Evolutionary conservation across 37 sponge, comb jelly and placozoan species (phyloP).

Genomic region (Diacarnus erythraeanus): DNA sequence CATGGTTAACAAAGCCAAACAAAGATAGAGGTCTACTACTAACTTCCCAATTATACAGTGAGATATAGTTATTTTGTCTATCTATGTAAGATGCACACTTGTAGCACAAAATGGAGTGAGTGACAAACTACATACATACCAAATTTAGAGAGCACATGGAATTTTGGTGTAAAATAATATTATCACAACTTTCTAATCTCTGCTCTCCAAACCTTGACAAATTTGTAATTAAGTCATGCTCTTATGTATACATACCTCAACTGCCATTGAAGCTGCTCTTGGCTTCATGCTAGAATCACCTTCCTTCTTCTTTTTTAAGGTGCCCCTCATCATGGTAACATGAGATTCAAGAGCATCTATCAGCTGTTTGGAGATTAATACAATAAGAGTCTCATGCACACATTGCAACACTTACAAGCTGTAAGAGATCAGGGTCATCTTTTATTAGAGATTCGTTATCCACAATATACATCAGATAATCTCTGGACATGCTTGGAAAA

Average conservation of each 20-base stretch:
- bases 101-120: no score
- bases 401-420: not conserved
- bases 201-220: no score
- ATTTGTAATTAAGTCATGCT: no score
- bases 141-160: no score
- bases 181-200: no score
- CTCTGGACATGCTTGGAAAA: slow-evolving; percentile 61
- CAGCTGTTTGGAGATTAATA: slow-evolving; percentile 5
- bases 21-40: no score
- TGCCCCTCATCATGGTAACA: slow-evolving; percentile 14
- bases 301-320: slow-evolving; percentile 38
- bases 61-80: no score
- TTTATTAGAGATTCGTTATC: slow-evolving; percentile 56
- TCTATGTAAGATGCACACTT: no score
- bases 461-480: slow-evolving; percentile 64
- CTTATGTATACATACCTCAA: slow-evolving; percentile 45
- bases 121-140: no score
- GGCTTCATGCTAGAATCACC: slow-evolving; percentile 14
- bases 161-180: no score
- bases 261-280: slow-evolving; percentile 56
- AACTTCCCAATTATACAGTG: no score
- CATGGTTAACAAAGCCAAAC: no score
- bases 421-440: slow-evolving; percentile 26
- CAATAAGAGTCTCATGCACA: not conserved
- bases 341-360: slow-evolving; percentile 62